Conservation (phyloP, 2,888 invertebrate species). For the Agonopterix alstromeriana region DNA sequence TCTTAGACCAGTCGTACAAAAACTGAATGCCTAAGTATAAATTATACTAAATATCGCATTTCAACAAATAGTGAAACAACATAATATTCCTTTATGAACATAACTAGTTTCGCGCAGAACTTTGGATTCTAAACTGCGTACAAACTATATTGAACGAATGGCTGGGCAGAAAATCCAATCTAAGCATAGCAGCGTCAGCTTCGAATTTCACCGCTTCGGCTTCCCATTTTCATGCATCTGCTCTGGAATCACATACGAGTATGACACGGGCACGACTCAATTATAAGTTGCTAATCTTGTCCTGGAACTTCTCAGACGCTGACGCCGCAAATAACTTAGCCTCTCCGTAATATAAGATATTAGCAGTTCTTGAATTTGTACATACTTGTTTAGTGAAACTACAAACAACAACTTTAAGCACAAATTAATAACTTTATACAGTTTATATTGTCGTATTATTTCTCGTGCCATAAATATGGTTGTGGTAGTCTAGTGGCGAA, state of each 20-base stretch:
- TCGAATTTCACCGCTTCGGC: neutral
- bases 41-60: too few species aligned
- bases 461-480: neutral
- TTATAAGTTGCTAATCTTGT: slow-evolving; percentile 23
- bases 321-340: neutral
- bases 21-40: too few species aligned
- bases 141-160: neutral
- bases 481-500: too few species aligned
- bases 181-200: neutral
- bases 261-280: slow-evolving; percentile 16
- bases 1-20: too few species aligned
- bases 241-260: neutral
- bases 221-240: slow-evolving; percentile 5
- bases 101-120: neutral
- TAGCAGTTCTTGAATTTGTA: too few species aligned
- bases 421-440: neutral
- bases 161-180: neutral
- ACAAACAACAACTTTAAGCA: neutral
- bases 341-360: neutral
- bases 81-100: neutral
- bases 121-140: neutral
- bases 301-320: slow-evolving; percentile 5
- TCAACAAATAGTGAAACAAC: too few species aligned
- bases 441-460: neutral
- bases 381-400: neutral